Conservation (phyloP, 2,888 invertebrate species). For the Drosophila acutilabella region DNA sequence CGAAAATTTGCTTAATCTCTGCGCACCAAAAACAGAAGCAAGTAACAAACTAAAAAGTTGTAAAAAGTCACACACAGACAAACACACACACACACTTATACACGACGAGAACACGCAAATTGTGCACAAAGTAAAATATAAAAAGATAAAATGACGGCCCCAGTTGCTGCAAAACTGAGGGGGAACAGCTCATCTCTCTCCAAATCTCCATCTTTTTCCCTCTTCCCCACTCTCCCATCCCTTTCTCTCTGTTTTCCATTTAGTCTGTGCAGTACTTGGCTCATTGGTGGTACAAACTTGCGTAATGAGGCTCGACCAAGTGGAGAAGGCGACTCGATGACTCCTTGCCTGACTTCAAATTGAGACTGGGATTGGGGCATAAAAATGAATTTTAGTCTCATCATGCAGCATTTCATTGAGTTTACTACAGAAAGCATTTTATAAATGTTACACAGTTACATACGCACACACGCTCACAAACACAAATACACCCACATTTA, state of each 20-base stretch:
- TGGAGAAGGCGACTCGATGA: constrained; percentile 49
- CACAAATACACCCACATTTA: background rate
- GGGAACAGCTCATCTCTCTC: constrained; percentile 13
- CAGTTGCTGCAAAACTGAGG: constrained; percentile 8
- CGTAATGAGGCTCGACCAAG: constrained; percentile 66
- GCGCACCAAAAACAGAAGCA: constrained; percentile 40
- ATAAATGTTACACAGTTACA: constrained; percentile 36
- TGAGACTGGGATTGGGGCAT: constrained; percentile 43
- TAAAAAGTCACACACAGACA: constrained; percentile 58
- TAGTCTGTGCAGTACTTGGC: constrained; percentile 24
- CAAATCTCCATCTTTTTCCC: background rate
- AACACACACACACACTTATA: constrained; percentile 2
- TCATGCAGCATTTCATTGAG: constrained; percentile 65
- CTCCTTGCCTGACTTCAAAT: constrained; percentile 21
- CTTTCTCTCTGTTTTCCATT: background rate
- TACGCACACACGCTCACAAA: background rate
- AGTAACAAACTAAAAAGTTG: constrained; percentile 74
- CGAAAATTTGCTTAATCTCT: constrained; percentile 75
- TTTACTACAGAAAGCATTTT: constrained; percentile 49
- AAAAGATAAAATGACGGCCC: constrained; percentile 35
- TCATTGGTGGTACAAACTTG: constrained; percentile 58
- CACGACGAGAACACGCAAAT: constrained; percentile 48
- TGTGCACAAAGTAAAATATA: constrained; percentile 70
- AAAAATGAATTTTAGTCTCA: constrained; percentile 63
- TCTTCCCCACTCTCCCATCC: background rate